Base-by-base conservation (phyloP, 2,888 invertebrate genomes). In the Calameuta filiformis region DNA sequence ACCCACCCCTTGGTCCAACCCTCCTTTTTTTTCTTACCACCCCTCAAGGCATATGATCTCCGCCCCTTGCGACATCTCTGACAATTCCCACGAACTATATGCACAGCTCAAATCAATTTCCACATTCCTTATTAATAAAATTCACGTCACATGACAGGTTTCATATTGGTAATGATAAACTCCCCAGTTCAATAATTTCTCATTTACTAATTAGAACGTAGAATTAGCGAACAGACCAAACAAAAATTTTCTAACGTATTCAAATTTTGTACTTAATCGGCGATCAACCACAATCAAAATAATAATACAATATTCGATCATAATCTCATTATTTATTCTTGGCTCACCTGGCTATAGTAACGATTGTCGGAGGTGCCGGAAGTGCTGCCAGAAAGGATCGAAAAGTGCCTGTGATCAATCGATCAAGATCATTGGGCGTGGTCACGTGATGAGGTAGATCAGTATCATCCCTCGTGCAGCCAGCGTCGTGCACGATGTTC, bases 401-500 rank as follows among this genome's bases (percentile, higher is more conserved):
- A 87, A 97, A 93, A 12, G 93, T 92, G 79, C 92, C 87, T 23
- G 92, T 92, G 81, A 97, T 92, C 90, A 96, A 92, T 31, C 92
- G 91, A 69, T 93, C 92, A 75, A 98, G 94, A 90, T 97, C 95
- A 73, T 94, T 93, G 23, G 93, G 92, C 1, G 94, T 93, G 81
- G 96, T 96, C 34, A 96, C 94, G 89, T 98, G 97, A 91, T 97
- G 95, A 0, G 98, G 98, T 77, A 98, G 91, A 34, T 96, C 97
- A 11, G 95, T 95, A 85, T 96, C 95, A 89, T 98, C 98, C 81
- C 96, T 95, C 0, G 98, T 98, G 89, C 97, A 97, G 4, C 98
- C 98, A 68, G 96, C 97, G 85, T 97, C 96, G 88, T 96, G 97
- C 12, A 98, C 93, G 79, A 96, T 92, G 88, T 94, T 93, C 96